phyloP scores from a whole-genome alignment of 2,113 vertebrate species.

The Hyla sarda region DNA sequence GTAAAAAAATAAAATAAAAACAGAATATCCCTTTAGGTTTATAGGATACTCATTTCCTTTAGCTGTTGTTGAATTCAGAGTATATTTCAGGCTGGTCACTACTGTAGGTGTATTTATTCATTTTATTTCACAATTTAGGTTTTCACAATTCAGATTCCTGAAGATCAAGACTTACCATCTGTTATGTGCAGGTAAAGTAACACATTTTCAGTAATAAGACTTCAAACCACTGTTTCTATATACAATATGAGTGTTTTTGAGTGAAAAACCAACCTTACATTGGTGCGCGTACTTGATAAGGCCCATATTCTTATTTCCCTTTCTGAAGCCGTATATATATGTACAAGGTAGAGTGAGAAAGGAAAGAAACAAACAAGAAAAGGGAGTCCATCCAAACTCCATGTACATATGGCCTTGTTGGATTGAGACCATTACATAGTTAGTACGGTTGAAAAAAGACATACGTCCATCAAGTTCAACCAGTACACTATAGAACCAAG shows the following conservation, averaged over 20 bases:
- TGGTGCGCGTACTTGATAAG: background rate
- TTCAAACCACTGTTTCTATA: background rate
- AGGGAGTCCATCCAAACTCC: background rate
- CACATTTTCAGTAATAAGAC: background rate
- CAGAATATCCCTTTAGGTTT: background rate
- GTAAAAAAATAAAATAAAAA: background rate
- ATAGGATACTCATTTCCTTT: background rate
- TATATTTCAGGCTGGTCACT: background rate
- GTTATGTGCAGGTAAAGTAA: conserved; percentile 75
- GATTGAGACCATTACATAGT: no score
- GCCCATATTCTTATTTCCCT: no score
- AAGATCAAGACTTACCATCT: conserved; percentile 77
- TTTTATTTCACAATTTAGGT: conserved; percentile 66
- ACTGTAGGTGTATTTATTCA: background rate
- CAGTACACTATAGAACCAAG: no score
- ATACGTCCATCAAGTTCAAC: no score
- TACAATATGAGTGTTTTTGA: background rate
- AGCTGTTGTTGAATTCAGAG: background rate
- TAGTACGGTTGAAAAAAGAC: no score
- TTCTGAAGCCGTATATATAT: background rate
- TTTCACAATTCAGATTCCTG: conserved; percentile 76
- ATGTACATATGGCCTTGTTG: background rate
- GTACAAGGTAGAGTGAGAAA: background rate
- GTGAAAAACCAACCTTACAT: background rate
- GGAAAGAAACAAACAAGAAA: background rate